Evolutionary conservation across 2,888 invertebrate genomes (phyloP).

Genomic region (Caradrina clavipalpis): DNA sequence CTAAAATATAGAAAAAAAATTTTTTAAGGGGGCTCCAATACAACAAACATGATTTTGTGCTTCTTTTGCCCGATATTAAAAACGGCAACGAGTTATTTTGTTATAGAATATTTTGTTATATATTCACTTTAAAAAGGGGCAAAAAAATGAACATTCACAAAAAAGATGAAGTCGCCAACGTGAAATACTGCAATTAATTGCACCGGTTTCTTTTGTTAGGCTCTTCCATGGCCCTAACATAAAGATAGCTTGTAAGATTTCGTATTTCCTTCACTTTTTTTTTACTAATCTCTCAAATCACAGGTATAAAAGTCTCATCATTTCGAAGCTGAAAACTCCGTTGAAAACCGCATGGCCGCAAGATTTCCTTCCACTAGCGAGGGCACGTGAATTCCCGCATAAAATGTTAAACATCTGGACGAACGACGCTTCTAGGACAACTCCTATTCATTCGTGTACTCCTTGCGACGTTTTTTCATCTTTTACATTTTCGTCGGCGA

Average conservation of each 20-base stretch:
- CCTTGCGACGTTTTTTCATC: slow-evolving; percentile 72
- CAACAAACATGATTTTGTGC: no score
- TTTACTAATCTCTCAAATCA: slow-evolving; percentile 5
- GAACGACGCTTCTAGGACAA: slow-evolving; percentile 72
- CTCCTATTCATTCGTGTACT: slow-evolving; percentile 77
- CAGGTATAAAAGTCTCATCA: slow-evolving; percentile 9
- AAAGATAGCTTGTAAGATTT: background rate
- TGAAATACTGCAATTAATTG: no score
- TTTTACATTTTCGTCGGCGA: slow-evolving; percentile 69
- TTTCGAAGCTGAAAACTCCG: slow-evolving; percentile 18
- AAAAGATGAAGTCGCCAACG: no score
- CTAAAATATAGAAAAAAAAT: no score
- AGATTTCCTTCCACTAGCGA: slow-evolving; percentile 32
- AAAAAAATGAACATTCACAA: no score
- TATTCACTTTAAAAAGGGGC: no score
- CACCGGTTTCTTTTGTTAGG: no score
- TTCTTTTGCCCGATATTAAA: no score
- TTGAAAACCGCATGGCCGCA: slow-evolving; percentile 12
- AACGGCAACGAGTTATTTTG: no score
- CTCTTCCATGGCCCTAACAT: no score
- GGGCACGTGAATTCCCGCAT: slow-evolving; percentile 62
- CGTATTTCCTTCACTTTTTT: background rate
- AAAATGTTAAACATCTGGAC: slow-evolving; percentile 82
- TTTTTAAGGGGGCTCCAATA: no score
- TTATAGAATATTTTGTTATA: no score